Conservation (phyloP, 2,113 vertebrate genomes). For the Sinocyclocheilus grahami region DNA sequence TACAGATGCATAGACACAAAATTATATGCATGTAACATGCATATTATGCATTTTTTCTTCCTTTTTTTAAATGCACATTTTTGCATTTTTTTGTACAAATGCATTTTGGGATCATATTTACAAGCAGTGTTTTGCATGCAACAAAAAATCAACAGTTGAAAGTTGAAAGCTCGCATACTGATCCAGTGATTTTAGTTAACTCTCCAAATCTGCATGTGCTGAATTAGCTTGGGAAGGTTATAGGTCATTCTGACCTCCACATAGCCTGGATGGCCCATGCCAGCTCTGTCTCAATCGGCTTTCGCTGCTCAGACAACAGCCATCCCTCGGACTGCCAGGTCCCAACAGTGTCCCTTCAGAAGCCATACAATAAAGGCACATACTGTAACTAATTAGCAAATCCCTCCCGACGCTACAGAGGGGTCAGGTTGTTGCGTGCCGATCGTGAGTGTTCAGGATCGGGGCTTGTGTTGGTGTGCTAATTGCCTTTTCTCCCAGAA, state of each 20-base stretch:
- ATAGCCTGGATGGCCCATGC: neutral
- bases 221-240: conserved; percentile 23
- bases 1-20: neutral
- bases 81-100: neutral
- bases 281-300: conserved; percentile 5
- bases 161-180: neutral
- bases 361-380: conserved; percentile 51
- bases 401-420: conserved; percentile 11
- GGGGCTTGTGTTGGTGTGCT: conserved; percentile 55
- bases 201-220: neutral
- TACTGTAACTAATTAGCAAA: conserved; percentile 56
- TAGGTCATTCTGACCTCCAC: conserved; percentile 5
- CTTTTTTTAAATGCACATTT: too few relatives aligned
- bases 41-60: too few relatives aligned
- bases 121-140: neutral
- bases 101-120: neutral
- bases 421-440: conserved; percentile 34
- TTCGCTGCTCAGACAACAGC: neutral
- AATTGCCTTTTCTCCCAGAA: conserved; percentile 59
- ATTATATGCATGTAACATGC: too few relatives aligned
- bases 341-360: neutral
- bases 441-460: neutral
- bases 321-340: neutral
- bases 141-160: neutral
- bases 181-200: neutral